Evolutionary conservation across 2,888 invertebrate species (phyloP).

Genomic region (Salticus scenicus): DNA sequence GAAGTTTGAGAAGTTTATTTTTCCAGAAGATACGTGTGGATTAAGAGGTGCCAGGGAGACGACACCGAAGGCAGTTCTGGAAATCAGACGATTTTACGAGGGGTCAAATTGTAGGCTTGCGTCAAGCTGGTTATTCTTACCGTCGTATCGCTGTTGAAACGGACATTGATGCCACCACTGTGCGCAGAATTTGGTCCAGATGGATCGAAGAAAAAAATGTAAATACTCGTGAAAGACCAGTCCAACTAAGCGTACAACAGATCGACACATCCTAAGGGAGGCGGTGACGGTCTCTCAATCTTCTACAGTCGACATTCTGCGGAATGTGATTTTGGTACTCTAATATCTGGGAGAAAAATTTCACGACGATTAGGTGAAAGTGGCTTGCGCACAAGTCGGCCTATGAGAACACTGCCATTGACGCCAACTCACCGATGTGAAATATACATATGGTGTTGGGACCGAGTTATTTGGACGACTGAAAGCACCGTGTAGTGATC

Average conservation of each 20-base stretch:
- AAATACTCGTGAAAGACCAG: neutral
- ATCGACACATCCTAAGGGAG: neutral
- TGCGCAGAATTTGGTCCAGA: slow-evolving; percentile 3
- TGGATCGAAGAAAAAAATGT: slow-evolving; percentile 2
- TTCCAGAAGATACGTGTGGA: no score
- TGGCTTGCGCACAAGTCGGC: slow-evolving; percentile 5
- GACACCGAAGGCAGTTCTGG: neutral
- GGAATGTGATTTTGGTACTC: slow-evolving; percentile 10
- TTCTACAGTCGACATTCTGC: neutral
- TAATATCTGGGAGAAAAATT: slow-evolving; percentile 1
- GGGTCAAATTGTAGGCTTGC: neutral
- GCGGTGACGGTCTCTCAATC: neutral
- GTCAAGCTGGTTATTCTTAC: neutral
- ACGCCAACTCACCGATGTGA: neutral
- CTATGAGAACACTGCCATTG: slow-evolving; percentile 10
- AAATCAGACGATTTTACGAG: neutral
- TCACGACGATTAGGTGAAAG: slow-evolving; percentile 1
- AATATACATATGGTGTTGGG: no score
- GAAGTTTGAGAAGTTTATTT: neutral
- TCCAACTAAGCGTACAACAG: neutral
- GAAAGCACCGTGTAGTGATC: no score
- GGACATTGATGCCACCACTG: neutral
- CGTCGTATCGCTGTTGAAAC: neutral
- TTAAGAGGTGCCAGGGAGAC: neutral
- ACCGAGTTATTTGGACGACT: no score